Percentiles rank a stretch among this genome's conserved stretches.
These are phyloP conservation scores for Nasonia longicornis DNA, from an alignment of 1,140 invertebrate genomes.

Conservation along the genomic window DNA sequence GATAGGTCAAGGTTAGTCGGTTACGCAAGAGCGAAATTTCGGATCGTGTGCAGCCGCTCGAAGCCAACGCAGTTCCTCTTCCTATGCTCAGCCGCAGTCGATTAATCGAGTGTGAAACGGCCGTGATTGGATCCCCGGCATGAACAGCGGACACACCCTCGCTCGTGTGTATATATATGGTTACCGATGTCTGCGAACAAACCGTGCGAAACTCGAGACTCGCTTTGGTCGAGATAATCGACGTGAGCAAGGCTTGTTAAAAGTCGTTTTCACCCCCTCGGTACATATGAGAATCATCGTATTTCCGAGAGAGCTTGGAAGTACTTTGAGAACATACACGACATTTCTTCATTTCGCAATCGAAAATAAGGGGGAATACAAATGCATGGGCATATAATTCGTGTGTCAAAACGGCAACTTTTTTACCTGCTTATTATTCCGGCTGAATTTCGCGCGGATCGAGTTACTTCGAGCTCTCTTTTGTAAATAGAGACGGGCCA, in stretches of 20 bases:
- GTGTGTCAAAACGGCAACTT: no score
- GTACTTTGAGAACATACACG: no score
- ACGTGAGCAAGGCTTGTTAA: neutral
- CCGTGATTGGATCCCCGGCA: neutral
- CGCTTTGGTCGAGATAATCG: neutral
- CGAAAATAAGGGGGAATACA: no score
- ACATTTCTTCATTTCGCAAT: no score
- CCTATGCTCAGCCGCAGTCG: neutral
- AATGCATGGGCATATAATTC: no score
- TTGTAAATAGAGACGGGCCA: no score
- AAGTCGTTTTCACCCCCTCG: neutral
- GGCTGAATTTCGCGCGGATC: neutral
- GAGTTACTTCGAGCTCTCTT: no score
- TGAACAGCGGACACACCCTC: neutral
- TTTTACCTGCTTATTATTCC: neutral
- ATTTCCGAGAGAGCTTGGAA: no score
- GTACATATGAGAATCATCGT: no score
- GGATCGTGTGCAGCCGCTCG: neutral
- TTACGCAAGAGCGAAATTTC: neutral
- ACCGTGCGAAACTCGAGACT: slow-evolving; percentile 8
- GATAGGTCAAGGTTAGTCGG: neutral
- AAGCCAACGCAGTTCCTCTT: neutral
- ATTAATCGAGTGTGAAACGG: neutral
- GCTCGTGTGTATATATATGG: no score
- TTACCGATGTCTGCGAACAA: neutral